phyloP scores from a whole-genome alignment of 2,113 vertebrate species.

The Peromyscus leucopus region DNA sequence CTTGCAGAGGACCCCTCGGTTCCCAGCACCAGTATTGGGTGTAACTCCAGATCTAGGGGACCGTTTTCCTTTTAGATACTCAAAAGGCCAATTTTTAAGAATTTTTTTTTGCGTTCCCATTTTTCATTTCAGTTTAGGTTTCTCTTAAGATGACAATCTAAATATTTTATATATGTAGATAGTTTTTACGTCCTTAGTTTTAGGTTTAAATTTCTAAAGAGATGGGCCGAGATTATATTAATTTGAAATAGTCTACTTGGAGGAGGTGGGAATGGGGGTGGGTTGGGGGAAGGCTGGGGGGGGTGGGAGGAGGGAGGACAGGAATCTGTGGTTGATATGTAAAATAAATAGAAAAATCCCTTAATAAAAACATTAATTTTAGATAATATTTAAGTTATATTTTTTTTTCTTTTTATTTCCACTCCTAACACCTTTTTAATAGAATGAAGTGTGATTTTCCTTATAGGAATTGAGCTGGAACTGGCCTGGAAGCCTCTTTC shows the following conservation, averaged over 20 bases:
- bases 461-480: background rate
- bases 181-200: conserved; percentile 33
- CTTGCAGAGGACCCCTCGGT: background rate
- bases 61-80: conserved; percentile 12
- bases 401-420: background rate
- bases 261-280: too few relatives aligned
- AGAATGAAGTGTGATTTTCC: background rate
- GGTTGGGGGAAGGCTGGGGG: too few relatives aligned
- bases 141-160: background rate
- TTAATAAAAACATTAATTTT: conserved; percentile 28
- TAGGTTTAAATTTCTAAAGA: conserved; percentile 51
- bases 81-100: background rate
- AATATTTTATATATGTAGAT: conserved; percentile 30
- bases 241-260: background rate
- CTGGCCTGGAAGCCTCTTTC: background rate
- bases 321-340: too few relatives aligned
- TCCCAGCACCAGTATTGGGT: too few relatives aligned
- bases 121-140: background rate
- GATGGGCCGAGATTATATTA: background rate
- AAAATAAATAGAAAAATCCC: too few relatives aligned
- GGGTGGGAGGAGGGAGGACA: too few relatives aligned
- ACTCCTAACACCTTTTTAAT: background rate
- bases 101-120: background rate
- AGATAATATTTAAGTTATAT: conserved; percentile 18
- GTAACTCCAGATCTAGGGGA: background rate